These are phyloP conservation scores for Drosophila sordidapex DNA, from an alignment of 2,888 invertebrate species.

Conservation along the genomic window DNA sequence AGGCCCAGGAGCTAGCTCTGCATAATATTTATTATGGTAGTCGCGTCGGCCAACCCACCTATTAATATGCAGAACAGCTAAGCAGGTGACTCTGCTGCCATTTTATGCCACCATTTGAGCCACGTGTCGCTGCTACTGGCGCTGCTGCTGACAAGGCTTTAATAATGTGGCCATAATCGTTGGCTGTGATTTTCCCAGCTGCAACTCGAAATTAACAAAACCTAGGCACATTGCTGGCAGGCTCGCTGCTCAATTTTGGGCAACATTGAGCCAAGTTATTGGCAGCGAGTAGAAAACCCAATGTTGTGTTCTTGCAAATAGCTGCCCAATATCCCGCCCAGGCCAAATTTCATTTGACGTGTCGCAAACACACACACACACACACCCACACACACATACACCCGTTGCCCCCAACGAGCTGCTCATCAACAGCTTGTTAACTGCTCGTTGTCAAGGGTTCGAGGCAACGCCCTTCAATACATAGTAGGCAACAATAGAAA, in stretches of 20 bases:
- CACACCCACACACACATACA: background rate
- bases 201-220: slow-evolving; percentile 51
- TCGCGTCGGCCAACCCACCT: slow-evolving; percentile 48
- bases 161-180: slow-evolving; percentile 55
- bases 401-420: slow-evolving; percentile 22
- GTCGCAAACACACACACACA: slow-evolving; percentile 18
- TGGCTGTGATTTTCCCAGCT: slow-evolving; percentile 47
- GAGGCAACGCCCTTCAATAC: slow-evolving; percentile 38
- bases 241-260: slow-evolving; percentile 18
- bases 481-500: slow-evolving; percentile 43
- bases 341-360: slow-evolving; percentile 38
- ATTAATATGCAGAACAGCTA: slow-evolving; percentile 74
- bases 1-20: slow-evolving; percentile 27
- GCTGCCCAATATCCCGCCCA: slow-evolving; percentile 15
- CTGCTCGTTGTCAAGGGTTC: slow-evolving; percentile 46
- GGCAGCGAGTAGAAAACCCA: slow-evolving; percentile 21
- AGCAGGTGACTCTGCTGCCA: slow-evolving; percentile 73
- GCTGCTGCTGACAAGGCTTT: slow-evolving; percentile 47
- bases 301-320: slow-evolving; percentile 38
- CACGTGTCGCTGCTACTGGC: slow-evolving; percentile 45
- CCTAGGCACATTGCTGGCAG: slow-evolving; percentile 32
- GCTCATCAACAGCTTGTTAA: slow-evolving; percentile 63
- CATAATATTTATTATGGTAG: slow-evolving; percentile 67
- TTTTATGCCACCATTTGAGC: slow-evolving; percentile 77
- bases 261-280: slow-evolving; percentile 46